These are phyloP conservation scores for Hydrotaea diabolus DNA, from an alignment of 2,888 invertebrate species.

Conservation along the genomic window DNA sequence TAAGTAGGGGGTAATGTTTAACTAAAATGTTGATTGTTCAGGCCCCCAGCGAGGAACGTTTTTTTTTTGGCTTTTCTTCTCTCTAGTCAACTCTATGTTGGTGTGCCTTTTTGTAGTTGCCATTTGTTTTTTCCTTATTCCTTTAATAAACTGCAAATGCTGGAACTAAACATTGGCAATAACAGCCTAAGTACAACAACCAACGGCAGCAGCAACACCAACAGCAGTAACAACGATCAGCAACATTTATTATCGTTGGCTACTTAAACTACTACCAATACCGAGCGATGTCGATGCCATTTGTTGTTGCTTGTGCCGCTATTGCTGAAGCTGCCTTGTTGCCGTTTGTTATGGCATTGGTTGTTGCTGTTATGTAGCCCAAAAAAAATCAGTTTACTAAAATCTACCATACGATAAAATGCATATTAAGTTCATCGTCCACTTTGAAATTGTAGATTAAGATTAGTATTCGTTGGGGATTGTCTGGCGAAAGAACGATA, in stretches of 20 bases:
- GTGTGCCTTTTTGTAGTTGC: no score
- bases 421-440: no score
- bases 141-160: constrained; percentile 5
- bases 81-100: neutral
- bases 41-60: constrained; percentile 26
- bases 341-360: neutral
- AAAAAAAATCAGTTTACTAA: neutral
- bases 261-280: constrained; percentile 54
- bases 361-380: neutral
- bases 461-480: no score
- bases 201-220: neutral
- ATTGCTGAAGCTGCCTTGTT: neutral
- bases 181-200: neutral
- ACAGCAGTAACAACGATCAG: constrained; percentile 18
- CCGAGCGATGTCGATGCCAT: neutral
- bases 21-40: constrained; percentile 36
- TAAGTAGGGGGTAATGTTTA: constrained; percentile 45
- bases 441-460: no score
- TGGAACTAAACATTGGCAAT: neutral
- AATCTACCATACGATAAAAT: no score
- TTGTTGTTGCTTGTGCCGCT: constrained; percentile 9
- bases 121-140: neutral
- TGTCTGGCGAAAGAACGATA: no score
- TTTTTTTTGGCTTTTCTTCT: neutral
- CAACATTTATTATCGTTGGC: constrained; percentile 58